phyloP scores from a whole-genome alignment of 2,797 vertebrate genomes.

The Rhodeus uyekii region DNA sequence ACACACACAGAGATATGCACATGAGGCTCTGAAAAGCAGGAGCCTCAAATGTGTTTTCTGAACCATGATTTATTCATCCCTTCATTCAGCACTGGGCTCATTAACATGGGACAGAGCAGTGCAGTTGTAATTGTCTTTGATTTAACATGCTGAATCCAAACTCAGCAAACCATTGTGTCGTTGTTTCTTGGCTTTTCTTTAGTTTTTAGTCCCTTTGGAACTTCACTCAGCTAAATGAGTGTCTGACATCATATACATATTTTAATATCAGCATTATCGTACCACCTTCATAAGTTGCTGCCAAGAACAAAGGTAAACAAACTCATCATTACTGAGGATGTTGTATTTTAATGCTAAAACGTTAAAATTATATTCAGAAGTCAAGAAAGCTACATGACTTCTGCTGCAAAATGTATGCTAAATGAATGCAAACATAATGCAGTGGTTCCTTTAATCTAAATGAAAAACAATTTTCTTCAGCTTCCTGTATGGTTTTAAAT shows the following conservation, averaged over 20 bases:
- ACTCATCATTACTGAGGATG: not conserved
- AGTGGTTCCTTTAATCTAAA: not conserved
- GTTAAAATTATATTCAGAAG: not conserved
- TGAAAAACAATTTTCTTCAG: not conserved
- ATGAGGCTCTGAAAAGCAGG: slow-evolving; percentile 51
- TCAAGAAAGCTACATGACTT: not conserved
- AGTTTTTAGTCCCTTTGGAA: slow-evolving; percentile 13
- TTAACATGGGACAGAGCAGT: slow-evolving; percentile 76
- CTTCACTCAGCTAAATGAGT: slow-evolving; percentile 33
- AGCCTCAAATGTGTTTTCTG: slow-evolving; percentile 69
- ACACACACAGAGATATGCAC: not conserved
- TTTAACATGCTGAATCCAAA: slow-evolving; percentile 65
- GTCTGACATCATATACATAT: slow-evolving; percentile 37
- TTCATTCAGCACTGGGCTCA: slow-evolving; percentile 67
- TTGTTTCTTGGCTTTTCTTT: slow-evolving; percentile 34
- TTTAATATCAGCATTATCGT: slow-evolving; percentile 22
- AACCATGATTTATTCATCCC: slow-evolving; percentile 74
- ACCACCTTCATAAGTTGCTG: not conserved
- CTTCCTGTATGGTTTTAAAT: not conserved
- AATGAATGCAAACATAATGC: not conserved
- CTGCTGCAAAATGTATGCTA: not conserved
- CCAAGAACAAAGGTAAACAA: not conserved
- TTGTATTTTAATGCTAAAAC: slow-evolving; percentile 4
- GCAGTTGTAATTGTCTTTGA: slow-evolving; percentile 76
- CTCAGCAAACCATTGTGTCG: slow-evolving; percentile 39